Evolutionary conservation across 1,140 invertebrate species (phyloP), one percentile per base, ranked within the genome.

Genomic region (Chrysomallon squamiferum): DNA sequence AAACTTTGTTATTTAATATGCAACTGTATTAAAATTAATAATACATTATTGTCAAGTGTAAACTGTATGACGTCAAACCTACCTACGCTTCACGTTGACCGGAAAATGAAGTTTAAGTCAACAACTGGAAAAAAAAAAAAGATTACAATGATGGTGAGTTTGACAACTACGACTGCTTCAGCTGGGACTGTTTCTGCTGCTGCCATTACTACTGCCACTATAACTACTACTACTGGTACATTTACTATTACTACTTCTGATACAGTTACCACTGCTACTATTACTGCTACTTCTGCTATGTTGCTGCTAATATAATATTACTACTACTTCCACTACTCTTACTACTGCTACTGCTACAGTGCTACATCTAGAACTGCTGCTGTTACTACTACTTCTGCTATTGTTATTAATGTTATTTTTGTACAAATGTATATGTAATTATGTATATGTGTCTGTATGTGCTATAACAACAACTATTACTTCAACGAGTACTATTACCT

Each of bases 261-360:
- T 3, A 1, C 56, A 0, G 13, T 2, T 58, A 30, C 2, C 2
- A 27, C 41, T 27, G 9, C 22, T 65, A 38, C 56, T 65, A 6
- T 20, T 38, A 18, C 22, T 33, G 20, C 30, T n/a, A 3, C 29
- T 57, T 5, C 49, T 20, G 2, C 49, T 52, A 2, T 52, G n/a
- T 11, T 52, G n/a, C 49, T 52, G 27, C 49, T 3, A 52, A 7
- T 58, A 15, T 81, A 68, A 74, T 79, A 82, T 59, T 72, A 69
- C 54, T 66, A 83, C 35, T 72, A 81, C 50, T 83, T 91, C 71
- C 89, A 66, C 27, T 25, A 62, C 27, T 29, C 20, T 25, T 45
- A 54, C 65, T 33, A 32, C 59, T 29, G 43, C 35, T 38, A 38
- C 35, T 38, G 35, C 15, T 7, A 38, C 15, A 38, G 6, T 38